Base-by-base conservation (phyloP, 2,888 invertebrate species). In the Himalopsyche japonica region DNA sequence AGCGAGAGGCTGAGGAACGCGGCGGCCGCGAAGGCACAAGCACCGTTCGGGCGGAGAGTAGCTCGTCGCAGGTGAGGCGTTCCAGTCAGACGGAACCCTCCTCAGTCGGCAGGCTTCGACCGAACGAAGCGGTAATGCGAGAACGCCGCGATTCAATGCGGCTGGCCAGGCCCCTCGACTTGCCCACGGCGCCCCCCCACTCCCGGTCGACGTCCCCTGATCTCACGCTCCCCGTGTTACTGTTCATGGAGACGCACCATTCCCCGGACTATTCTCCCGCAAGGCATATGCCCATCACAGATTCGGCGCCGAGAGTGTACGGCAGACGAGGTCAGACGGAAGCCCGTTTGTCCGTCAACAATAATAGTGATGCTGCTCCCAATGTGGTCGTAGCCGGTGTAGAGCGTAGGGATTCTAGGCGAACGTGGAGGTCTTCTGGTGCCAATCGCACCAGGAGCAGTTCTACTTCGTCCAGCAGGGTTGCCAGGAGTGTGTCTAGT, bases 61-160 rank as follows among this genome's bases (percentile, higher is more conserved):
- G n/a, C 4, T 47, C 24, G 18, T 57, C 15, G 43, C 30, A 34
- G 27, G 64, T 24, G 27, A 30, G 20, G 32, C 48, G 47, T 30
- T 12, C 18, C 43, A n/a, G 30, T 20, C 27, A 15, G 37, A 15
- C 34, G 47, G 78, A 78, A 43, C 43, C 37, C 78, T 32, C 83
- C 70, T 24, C 81, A 32, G 34, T 64, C 70, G 64, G 64, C 81
- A 32, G 47, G 37, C 24, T 57, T 34, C 78, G 32, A 57, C 78
- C 32, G 57, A 64, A 34, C 79, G 24, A 32, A 43, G 82, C 82
- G 34, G 12, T 34, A n/a, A 30, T 76, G 76, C 48, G 20, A 15
- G 77, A 48, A 8, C 79, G 57, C 70, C 86, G 87, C 79, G 84
- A 82, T 30, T 87, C 87, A n/a, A 87, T 87, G 87, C 81, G 87